phyloP scores from a whole-genome alignment of 2,888 invertebrate genomes.

The Mythimna vitellina region DNA sequence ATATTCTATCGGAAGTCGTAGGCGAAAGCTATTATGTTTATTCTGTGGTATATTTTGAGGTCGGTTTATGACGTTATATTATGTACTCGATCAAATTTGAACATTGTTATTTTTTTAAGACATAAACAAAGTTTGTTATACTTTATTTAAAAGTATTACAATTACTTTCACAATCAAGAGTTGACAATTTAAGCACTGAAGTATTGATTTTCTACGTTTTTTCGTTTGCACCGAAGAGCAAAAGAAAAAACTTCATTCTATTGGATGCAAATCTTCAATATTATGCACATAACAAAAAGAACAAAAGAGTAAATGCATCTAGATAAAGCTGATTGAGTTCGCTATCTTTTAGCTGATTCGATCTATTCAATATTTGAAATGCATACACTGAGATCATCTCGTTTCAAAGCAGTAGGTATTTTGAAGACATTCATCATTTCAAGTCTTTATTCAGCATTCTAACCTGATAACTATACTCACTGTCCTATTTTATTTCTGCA shows the following conservation, averaged over 20 bases:
- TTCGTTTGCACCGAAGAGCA: background rate
- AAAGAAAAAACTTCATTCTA: background rate
- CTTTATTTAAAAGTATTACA: background rate
- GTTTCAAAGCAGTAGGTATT: background rate
- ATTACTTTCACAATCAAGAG: background rate
- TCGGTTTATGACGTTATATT: conserved; percentile 1
- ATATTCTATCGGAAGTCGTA: conserved; percentile 34
- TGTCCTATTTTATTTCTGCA: conserved; percentile 6
- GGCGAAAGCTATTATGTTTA: conserved; percentile 18
- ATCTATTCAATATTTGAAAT: background rate
- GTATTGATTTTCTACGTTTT: background rate
- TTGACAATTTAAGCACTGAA: background rate
- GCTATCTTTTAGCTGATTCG: background rate
- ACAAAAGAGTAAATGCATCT: conserved; percentile 1
- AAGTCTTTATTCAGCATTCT: background rate
- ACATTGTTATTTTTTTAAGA: background rate
- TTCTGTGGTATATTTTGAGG: conserved; percentile 3
- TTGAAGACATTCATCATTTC: background rate
- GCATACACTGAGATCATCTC: background rate
- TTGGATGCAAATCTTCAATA: conserved; percentile 10
- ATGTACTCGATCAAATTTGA: background rate
- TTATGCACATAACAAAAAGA: conserved; percentile 1
- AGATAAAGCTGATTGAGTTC: conserved; percentile 7
- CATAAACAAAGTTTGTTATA: background rate
- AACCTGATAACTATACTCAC: background rate